Conservation (phyloP, 2,888 invertebrate genomes). For the Andrena fulva region DNA sequence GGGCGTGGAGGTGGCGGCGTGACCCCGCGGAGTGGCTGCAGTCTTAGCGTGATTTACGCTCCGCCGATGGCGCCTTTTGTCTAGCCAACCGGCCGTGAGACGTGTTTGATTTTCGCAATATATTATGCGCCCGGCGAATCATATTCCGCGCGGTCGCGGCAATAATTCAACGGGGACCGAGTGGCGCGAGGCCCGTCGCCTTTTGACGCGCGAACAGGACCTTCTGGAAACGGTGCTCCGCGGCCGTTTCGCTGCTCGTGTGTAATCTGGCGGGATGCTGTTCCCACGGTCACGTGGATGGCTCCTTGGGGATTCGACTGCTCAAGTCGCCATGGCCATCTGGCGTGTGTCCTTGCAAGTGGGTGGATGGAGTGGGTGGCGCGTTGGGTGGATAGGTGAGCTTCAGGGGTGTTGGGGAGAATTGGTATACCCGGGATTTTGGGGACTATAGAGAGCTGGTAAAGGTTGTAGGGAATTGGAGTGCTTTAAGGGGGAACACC, state of each 20-base stretch:
- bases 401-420: too few species aligned
- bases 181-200: constrained; percentile 28
- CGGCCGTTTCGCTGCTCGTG: neutral
- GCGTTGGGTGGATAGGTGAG: too few species aligned
- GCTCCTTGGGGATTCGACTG: neutral
- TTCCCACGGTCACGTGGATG: constrained; percentile 39
- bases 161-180: constrained; percentile 70
- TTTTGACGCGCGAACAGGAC: constrained; percentile 19
- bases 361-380: too few species aligned
- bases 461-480: too few species aligned
- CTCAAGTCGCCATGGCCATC: neutral
- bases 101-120: constrained; percentile 76
- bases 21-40: constrained; percentile 48
- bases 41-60: constrained; percentile 76
- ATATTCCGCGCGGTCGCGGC: constrained; percentile 61
- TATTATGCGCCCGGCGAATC: constrained; percentile 72
- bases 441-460: too few species aligned
- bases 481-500: too few species aligned
- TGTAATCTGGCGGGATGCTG: neutral
- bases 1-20: constrained; percentile 29
- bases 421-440: too few species aligned
- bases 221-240: constrained; percentile 27
- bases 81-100: constrained; percentile 73
- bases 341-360: too few species aligned
- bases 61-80: constrained; percentile 77